phyloP scores from a whole-genome alignment of 2,888 invertebrate genomes.

The Aphidoletes aphidimyza region DNA sequence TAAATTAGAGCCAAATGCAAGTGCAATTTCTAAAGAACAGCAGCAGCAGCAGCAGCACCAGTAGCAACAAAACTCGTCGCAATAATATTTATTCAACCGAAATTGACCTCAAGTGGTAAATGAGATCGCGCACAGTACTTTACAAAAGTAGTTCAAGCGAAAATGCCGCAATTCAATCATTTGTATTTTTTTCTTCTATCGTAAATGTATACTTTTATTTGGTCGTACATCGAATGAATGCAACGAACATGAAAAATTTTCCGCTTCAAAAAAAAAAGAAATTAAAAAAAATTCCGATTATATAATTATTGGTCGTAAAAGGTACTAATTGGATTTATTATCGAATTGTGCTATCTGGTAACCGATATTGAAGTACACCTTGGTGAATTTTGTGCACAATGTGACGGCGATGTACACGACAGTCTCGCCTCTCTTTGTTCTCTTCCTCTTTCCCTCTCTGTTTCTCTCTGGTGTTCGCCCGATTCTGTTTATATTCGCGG shows the following conservation, averaged over 20 bases:
- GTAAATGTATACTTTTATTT: no score
- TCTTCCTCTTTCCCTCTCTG: not conserved
- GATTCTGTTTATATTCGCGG: not conserved
- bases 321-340: slow-evolving; percentile 44
- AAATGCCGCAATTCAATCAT: not conserved
- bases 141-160: not conserved
- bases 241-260: not conserved
- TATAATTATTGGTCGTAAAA: slow-evolving; percentile 1
- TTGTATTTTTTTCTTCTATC: no score
- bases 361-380: not conserved
- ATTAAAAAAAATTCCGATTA: not conserved
- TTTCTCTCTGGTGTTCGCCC: not conserved
- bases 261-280: not conserved
- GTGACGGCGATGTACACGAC: no score
- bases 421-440: not conserved
- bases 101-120: slow-evolving; percentile 13
- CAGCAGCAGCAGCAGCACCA: no score
- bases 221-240: no score
- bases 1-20: not conserved
- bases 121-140: not conserved
- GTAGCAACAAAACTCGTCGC: no score
- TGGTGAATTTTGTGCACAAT: no score
- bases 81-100: slow-evolving; percentile 1
- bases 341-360: slow-evolving; percentile 6
- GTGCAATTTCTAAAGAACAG: not conserved